Conservation (phyloP, 1,140 invertebrate species). For the Drosophila melanogaster region DNA sequence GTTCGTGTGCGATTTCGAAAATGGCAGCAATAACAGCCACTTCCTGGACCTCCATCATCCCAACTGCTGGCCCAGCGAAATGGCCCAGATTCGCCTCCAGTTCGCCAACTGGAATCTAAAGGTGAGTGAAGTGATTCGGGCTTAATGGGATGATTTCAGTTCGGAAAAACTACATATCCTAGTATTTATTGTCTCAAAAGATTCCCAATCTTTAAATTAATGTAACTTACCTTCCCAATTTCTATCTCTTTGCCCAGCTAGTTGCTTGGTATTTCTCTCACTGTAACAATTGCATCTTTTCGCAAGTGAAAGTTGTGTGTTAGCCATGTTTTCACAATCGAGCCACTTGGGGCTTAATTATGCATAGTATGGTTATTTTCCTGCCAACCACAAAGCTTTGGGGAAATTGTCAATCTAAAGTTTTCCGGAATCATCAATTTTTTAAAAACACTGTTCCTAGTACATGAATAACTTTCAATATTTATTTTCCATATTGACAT, state of each 20-base stretch:
- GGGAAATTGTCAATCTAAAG: neutral
- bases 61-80: slow-evolving; percentile 71
- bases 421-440: neutral
- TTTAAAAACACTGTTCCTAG: neutral
- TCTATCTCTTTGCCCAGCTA: slow-evolving; percentile 5
- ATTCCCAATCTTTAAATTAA: too few relatives aligned
- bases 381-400: neutral
- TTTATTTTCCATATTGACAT: too few relatives aligned
- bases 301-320: slow-evolving; percentile 28
- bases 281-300: slow-evolving; percentile 23
- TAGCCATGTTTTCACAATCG: neutral
- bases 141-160: too few relatives aligned
- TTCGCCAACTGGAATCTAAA: slow-evolving; percentile 76
- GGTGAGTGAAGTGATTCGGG: slow-evolving; percentile 36
- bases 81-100: slow-evolving; percentile 72
- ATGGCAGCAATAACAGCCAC: slow-evolving; percentile 60
- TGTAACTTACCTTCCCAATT: neutral
- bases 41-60: slow-evolving; percentile 79
- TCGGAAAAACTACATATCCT: neutral
- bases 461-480: too few relatives aligned
- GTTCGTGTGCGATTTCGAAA: slow-evolving; percentile 77
- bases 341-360: neutral
- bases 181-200: too few relatives aligned
- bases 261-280: neutral
- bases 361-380: slow-evolving; percentile 1